These are phyloP conservation scores for Drosophila quinaria DNA, from an alignment of 2,888 invertebrate species.

Conservation along the genomic window DNA sequence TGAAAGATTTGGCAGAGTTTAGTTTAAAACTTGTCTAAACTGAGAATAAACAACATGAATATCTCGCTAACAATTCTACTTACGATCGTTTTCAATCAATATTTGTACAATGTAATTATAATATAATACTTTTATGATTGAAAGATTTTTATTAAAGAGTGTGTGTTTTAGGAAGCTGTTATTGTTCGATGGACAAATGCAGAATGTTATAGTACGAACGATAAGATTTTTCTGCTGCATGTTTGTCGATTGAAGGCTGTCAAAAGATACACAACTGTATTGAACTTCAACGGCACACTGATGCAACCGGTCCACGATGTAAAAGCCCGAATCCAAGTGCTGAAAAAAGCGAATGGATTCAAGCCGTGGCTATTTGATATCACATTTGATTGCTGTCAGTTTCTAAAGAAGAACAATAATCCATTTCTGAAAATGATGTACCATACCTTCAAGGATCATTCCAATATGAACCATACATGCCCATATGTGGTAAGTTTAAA, in stretches of 20 bases:
- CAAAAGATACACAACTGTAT: constrained; percentile 16
- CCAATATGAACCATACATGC: constrained; percentile 39
- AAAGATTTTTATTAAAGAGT: background rate
- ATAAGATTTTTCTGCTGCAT: background rate
- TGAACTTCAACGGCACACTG: constrained; percentile 15
- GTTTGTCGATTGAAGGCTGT: constrained; percentile 31
- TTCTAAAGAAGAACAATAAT: constrained; percentile 13
- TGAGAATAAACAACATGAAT: background rate
- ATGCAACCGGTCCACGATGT: constrained; percentile 8
- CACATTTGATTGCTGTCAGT: constrained; percentile 21
- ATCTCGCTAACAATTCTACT: background rate
- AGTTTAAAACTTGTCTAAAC: background rate
- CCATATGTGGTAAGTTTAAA: constrained; percentile 34
- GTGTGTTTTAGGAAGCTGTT: constrained; percentile 12
- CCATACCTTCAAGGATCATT: constrained; percentile 9
- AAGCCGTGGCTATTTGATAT: constrained; percentile 29
- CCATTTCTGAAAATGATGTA: constrained; percentile 13
- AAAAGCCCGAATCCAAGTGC: background rate
- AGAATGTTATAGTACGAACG: constrained; percentile 16
- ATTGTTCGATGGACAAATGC: constrained; percentile 26
- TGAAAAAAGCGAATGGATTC: constrained; percentile 34
- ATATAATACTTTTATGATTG: background rate
- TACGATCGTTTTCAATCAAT: background rate
- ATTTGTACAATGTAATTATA: constrained; percentile 1
- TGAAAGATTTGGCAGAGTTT: background rate